Conservation (phyloP, 2,888 invertebrate genomes). For the Psylliodes chrysocephalus region DNA sequence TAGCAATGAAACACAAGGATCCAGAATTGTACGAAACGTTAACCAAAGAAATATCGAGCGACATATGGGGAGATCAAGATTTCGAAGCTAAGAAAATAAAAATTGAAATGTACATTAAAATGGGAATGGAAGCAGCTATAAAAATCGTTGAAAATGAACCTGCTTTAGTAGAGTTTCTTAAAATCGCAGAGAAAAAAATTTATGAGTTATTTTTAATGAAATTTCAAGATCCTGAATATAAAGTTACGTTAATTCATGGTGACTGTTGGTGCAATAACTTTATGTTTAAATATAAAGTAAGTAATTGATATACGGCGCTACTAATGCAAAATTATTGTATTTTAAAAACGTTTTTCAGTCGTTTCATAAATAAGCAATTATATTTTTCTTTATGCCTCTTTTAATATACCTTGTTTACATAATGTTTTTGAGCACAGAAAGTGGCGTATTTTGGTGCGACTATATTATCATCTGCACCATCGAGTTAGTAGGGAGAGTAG, state of each 20-base stretch:
- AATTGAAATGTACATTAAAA: not conserved
- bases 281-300: conserved; percentile 47
- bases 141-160: conserved; percentile 4
- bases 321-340: too few relatives aligned
- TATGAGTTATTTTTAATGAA: not conserved
- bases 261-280: conserved; percentile 55
- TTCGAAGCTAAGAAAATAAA: not conserved
- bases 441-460: too few relatives aligned
- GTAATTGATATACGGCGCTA: too few relatives aligned
- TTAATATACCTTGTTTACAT: too few relatives aligned
- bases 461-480: too few relatives aligned
- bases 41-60: not conserved
- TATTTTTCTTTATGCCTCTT: too few relatives aligned
- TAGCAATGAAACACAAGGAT: conserved; percentile 52
- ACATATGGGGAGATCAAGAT: conserved; percentile 19
- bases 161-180: not conserved
- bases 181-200: not conserved
- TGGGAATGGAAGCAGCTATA: conserved; percentile 5
- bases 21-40: conserved; percentile 46
- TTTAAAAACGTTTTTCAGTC: too few relatives aligned
- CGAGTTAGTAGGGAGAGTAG: too few relatives aligned
- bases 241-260: conserved; percentile 47
- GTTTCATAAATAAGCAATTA: too few relatives aligned
- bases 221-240: not conserved
- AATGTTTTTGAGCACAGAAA: too few relatives aligned